These are phyloP conservation scores for Hozukius guyotensis DNA, from an alignment of 2,797 vertebrate species.

Conservation along the genomic window DNA sequence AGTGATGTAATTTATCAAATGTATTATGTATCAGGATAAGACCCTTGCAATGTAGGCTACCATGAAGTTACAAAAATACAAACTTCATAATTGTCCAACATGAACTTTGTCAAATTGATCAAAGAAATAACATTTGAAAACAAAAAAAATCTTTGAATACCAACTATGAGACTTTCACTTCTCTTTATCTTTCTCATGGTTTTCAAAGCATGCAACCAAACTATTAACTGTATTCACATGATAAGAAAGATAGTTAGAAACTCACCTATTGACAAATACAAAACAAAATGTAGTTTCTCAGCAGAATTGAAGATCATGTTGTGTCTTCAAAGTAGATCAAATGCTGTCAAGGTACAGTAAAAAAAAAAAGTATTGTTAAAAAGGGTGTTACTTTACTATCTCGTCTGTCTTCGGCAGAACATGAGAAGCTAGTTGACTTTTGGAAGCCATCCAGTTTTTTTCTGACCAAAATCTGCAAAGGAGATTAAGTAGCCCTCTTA, in stretches of 20 bases:
- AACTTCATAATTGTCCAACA: background rate
- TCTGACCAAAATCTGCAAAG: background rate
- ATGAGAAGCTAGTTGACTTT: background rate
- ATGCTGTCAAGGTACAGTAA: slow-evolving; percentile 24
- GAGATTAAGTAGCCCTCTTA: slow-evolving; percentile 6
- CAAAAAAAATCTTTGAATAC: background rate
- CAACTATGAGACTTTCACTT: background rate
- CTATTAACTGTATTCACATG: background rate
- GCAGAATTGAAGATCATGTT: slow-evolving; percentile 52
- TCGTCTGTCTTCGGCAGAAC: background rate
- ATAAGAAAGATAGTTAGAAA: background rate
- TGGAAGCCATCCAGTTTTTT: background rate
- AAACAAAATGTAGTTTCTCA: slow-evolving; percentile 22
- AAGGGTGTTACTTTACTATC: background rate
- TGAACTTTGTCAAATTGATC: background rate
- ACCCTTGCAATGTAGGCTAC: background rate
- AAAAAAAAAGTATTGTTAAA: background rate
- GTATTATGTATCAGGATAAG: background rate
- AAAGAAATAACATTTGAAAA: background rate
- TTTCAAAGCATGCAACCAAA: background rate
- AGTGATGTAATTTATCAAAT: background rate
- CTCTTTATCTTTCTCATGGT: background rate
- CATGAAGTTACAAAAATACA: background rate
- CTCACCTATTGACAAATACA: slow-evolving; percentile 65
- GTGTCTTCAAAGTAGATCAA: slow-evolving; percentile 17